phyloP scores from a whole-genome alignment of 2,113 vertebrate genomes.

The Colaptes auratus region DNA sequence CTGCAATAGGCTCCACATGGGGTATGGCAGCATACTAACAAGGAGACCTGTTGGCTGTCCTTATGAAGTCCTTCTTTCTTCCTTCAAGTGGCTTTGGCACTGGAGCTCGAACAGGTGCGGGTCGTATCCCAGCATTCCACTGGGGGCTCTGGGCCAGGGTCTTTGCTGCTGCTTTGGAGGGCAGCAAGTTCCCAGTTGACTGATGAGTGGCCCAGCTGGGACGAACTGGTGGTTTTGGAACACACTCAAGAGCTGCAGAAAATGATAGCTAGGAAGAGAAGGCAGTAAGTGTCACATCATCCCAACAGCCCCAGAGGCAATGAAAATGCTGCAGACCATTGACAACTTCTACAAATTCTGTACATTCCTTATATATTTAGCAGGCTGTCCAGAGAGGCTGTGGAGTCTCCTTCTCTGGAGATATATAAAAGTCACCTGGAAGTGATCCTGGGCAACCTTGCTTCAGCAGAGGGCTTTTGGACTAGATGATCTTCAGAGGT shows the following conservation, averaged over 20 bases:
- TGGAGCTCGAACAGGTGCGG: conserved; percentile 60
- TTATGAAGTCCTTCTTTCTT: conserved; percentile 34
- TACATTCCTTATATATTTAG: not conserved
- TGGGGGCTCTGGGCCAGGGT: conserved; percentile 45
- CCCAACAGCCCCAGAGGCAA: not conserved
- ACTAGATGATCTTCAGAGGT: too few relatives aligned
- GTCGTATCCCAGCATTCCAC: conserved; percentile 77
- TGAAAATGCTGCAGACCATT: not conserved
- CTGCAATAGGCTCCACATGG: not conserved
- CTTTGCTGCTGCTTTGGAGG: conserved; percentile 35
- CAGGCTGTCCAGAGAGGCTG: not conserved
- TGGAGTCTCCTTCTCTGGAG: not conserved
- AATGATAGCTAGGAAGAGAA: conserved; percentile 75
- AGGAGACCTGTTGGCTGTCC: conserved; percentile 49
- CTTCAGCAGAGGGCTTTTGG: too few relatives aligned
- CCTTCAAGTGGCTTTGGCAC: conserved; percentile 54
- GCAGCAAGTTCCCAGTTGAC: not conserved
- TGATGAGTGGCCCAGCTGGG: conserved; percentile 68
- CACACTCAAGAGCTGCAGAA: conserved; percentile 43
- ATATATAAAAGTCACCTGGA: not conserved
- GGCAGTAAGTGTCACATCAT: not conserved
- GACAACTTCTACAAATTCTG: not conserved
- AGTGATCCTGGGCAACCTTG: too few relatives aligned
- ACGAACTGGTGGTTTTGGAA: not conserved
- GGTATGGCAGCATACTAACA: conserved; percentile 27